A percentile compares a stretch with the other conserved stretches of the same genome.
Evolutionary conservation across 2,113 vertebrate species (phyloP).

Genomic region (Ornithorhynchus anatinus): DNA sequence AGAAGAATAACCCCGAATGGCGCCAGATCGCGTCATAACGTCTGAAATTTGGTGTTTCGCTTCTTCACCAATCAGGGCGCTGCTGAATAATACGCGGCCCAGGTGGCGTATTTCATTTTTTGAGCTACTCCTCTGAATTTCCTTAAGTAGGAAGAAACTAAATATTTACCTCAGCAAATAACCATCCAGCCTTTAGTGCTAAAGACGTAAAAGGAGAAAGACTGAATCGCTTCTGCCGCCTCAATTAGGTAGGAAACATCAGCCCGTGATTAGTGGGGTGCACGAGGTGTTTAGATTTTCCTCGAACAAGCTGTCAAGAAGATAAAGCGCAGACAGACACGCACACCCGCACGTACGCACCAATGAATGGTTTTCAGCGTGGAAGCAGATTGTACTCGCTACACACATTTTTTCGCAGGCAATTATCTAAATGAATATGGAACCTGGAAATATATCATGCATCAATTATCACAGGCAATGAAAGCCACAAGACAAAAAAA

Average conservation of each 20-base stretch:
- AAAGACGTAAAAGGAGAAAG: accelerated
- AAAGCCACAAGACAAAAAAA: conserved; percentile 46
- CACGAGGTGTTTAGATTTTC: neutral
- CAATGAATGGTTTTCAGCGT: conserved; percentile 39
- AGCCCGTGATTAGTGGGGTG: neutral
- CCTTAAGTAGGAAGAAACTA: too few species aligned
- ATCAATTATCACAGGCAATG: conserved; percentile 52
- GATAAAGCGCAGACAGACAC: conserved; percentile 29
- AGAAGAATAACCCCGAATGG: too few species aligned
- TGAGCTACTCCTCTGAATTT: too few species aligned
- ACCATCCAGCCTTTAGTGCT: neutral
- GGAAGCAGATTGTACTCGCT: conserved; percentile 50
- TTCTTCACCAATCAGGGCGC: too few species aligned
- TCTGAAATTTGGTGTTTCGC: too few species aligned
- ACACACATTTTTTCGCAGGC: conserved; percentile 37
- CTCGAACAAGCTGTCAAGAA: conserved; percentile 32
- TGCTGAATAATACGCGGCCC: too few species aligned
- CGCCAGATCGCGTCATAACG: too few species aligned
- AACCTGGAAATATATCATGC: conserved; percentile 26
- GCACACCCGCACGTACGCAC: too few species aligned
- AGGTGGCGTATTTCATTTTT: too few species aligned
- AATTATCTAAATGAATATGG: conserved; percentile 55
- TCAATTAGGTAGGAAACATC: neutral
- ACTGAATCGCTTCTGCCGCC: neutral
- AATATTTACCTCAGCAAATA: too few species aligned